Percentiles rank a stretch among this genome's conserved stretches.
phyloP scores from a whole-genome alignment of 2,113 vertebrate species.

The Coregonus clupeaformis region DNA sequence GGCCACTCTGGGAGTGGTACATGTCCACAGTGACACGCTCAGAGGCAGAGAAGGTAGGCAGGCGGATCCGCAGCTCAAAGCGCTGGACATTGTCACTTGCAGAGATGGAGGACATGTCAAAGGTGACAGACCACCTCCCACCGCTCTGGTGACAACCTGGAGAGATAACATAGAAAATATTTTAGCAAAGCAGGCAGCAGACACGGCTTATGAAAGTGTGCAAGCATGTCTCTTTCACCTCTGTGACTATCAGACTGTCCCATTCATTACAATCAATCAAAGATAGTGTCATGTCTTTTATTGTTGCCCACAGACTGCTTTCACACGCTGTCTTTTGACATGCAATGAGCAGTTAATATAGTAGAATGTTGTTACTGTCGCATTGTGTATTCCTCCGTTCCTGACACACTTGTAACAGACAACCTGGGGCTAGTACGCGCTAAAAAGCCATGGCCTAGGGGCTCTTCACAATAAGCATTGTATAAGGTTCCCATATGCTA shows the following conservation, averaged over 20 bases:
- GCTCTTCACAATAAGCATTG: not conserved
- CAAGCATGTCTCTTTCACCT: not conserved
- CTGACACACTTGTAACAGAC: conserved; percentile 34
- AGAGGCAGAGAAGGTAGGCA: conserved; percentile 54
- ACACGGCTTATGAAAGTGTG: not conserved
- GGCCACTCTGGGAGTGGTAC: conserved; percentile 68
- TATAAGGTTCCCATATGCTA: not conserved
- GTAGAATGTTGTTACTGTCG: conserved; percentile 21
- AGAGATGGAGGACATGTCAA: conserved; percentile 84
- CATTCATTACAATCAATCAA: not conserved
- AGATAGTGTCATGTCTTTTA: not conserved
- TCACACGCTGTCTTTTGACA: conserved; percentile 30
- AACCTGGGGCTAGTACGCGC: conserved; percentile 41
- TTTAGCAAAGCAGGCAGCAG: too few species aligned
- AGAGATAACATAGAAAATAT: conserved; percentile 8
- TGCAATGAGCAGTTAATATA: conserved; percentile 23
- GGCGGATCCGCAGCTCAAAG: conserved; percentile 77
- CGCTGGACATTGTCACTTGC: conserved; percentile 72
- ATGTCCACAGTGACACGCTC: conserved; percentile 69
- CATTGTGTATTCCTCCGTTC: conserved; percentile 51
- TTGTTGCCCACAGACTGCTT: conserved; percentile 1
- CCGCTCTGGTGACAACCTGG: conserved; percentile 74
- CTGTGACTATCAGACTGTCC: not conserved
- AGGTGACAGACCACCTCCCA: conserved; percentile 77
- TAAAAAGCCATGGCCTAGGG: not conserved